Conservation (phyloP, 2,888 invertebrate species). For the Melanostoma scalare region DNA sequence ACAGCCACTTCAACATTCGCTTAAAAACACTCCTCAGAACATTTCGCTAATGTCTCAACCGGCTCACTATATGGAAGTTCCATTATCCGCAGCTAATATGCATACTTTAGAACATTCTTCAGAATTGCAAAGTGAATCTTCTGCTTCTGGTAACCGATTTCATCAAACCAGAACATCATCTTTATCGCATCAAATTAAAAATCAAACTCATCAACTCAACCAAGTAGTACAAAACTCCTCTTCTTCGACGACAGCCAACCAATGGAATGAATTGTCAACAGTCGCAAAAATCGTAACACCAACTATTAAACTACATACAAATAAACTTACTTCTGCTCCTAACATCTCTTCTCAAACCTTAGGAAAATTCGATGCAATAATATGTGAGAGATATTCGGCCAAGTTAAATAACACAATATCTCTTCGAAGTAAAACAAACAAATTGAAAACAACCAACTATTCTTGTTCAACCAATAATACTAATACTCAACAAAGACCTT, state of each 20-base stretch:
- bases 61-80: conserved; percentile 78
- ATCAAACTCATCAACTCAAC: conserved; percentile 74
- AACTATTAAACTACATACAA: conserved; percentile 75
- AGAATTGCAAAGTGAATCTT: conserved; percentile 68
- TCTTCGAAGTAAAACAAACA: conserved; percentile 79
- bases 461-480: conserved; percentile 75
- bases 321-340: conserved; percentile 74
- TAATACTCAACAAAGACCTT: conserved; percentile 75
- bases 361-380: conserved; percentile 82
- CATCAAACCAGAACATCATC: conserved; percentile 20
- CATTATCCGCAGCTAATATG: conserved; percentile 70
- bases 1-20: conserved; percentile 75
- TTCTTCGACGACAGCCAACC: conserved; percentile 72
- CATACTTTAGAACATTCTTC: conserved; percentile 73
- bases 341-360: conserved; percentile 71
- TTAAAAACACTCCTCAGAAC: conserved; percentile 78
- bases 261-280: conserved; percentile 80
- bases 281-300: conserved; percentile 78
- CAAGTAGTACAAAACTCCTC: conserved; percentile 76
- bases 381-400: conserved; percentile 82
- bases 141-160: conserved; percentile 23
- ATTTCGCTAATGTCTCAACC: conserved; percentile 81
- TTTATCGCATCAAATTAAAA: conserved; percentile 76
- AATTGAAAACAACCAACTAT: conserved; percentile 49
- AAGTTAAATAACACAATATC: conserved; percentile 74